These are phyloP conservation scores for Otocyon megalotis DNA, from an alignment of 2,113 vertebrate genomes.

Conservation along the genomic window DNA sequence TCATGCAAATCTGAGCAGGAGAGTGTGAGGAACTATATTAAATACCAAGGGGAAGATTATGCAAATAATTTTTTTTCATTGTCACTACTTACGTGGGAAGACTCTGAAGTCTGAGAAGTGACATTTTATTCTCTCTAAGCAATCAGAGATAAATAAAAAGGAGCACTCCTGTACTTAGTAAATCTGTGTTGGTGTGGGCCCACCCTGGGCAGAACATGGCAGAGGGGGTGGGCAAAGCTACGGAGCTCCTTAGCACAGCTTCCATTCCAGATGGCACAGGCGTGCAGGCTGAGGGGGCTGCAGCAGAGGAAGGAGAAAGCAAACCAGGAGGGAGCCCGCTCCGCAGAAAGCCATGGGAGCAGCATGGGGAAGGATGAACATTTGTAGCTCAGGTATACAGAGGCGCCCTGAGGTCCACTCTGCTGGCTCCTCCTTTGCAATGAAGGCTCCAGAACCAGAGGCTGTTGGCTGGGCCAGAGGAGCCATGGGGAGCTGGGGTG, in stretches of 20 bases:
- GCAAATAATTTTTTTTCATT: constrained; percentile 28
- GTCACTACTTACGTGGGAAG: not conserved
- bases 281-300: not conserved
- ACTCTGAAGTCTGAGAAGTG: constrained; percentile 59
- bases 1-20: not conserved
- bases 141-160: constrained; percentile 62
- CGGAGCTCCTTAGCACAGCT: not conserved
- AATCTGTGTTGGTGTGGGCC: constrained; percentile 62
- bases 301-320: not conserved
- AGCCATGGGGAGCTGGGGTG: not conserved
- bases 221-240: not conserved
- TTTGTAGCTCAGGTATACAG: not conserved
- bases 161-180: constrained; percentile 68
- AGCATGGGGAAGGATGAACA: not conserved
- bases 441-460: not conserved
- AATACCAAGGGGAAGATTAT: not conserved
- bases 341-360: not conserved
- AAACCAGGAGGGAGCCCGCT: not conserved
- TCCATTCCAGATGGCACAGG: constrained; percentile 60
- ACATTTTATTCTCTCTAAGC: constrained; percentile 44
- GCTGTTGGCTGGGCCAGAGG: not conserved
- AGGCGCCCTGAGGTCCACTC: not conserved
- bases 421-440: not conserved
- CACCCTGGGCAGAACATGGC: constrained; percentile 15
- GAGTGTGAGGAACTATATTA: not conserved